A percentile compares a stretch with the other conserved stretches of the same genome.
These are phyloP conservation scores for Drosophila diplacantha DNA, from an alignment of 2,888 invertebrate species.

Conservation along the genomic window DNA sequence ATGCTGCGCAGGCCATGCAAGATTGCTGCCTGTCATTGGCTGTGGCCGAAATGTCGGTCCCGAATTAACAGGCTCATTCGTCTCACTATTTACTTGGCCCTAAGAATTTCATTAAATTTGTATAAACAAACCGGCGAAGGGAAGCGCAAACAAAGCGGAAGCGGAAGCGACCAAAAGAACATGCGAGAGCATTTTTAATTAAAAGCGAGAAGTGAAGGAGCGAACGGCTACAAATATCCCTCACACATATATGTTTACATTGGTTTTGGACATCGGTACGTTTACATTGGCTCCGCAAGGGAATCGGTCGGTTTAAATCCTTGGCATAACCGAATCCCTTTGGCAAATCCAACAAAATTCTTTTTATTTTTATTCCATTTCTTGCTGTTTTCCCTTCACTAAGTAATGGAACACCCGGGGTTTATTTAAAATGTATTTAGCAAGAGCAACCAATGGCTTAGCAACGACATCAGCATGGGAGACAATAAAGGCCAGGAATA, in stretches of 20 bases:
- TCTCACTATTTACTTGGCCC: conserved; percentile 31
- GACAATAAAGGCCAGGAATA: not conserved
- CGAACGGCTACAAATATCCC: not conserved
- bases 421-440: conserved; percentile 7
- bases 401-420: conserved; percentile 5
- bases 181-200: conserved; percentile 55
- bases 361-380: conserved; percentile 24
- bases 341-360: conserved; percentile 9
- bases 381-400: conserved; percentile 1
- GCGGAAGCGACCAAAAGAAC: conserved; percentile 23
- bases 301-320: conserved; percentile 49
- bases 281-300: conserved; percentile 45
- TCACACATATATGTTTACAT: conserved; percentile 17
- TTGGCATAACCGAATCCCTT: conserved; percentile 13
- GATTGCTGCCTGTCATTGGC: conserved; percentile 28
- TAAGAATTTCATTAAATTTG: conserved; percentile 45
- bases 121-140: conserved; percentile 25
- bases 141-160: conserved; percentile 24
- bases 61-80: conserved; percentile 28
- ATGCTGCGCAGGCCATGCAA: conserved; percentile 38
- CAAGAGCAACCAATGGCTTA: conserved; percentile 1
- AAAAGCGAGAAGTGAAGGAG: conserved; percentile 34
- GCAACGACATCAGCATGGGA: not conserved
- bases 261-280: conserved; percentile 34
- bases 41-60: conserved; percentile 8